Percentiles rank a stretch among this genome's conserved stretches.
Evolutionary conservation across 30 jellyfish, hydroid and myxozoan species (phyloP).

Genomic region (Morbakka virulenta): DNA sequence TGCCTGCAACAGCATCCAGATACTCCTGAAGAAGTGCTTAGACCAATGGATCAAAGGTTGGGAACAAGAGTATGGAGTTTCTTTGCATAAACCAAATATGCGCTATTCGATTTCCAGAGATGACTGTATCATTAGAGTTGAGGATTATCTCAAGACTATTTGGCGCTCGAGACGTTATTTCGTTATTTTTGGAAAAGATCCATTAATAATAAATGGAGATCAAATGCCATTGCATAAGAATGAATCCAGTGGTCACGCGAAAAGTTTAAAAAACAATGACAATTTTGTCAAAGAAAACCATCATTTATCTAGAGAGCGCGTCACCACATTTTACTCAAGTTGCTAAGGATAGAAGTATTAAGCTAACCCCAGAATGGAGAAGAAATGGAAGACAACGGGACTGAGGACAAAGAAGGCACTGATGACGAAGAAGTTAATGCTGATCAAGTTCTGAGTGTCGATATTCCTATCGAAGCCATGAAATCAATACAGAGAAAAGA

Average conservation of each 20-base stretch:
- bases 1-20: too few relatives aligned
- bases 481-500: too few relatives aligned
- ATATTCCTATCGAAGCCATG: too few relatives aligned
- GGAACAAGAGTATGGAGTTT: too few relatives aligned
- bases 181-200: background rate
- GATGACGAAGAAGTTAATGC: too few relatives aligned
- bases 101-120: background rate
- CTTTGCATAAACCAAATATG: too few relatives aligned
- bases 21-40: too few relatives aligned
- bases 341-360: background rate
- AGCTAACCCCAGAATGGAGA: background rate
- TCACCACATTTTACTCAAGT: background rate
- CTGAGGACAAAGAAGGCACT: too few relatives aligned
- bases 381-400: too few relatives aligned
- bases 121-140: background rate
- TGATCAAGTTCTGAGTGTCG: too few relatives aligned
- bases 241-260: background rate
- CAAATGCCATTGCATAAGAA: background rate
- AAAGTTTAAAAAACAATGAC: background rate
- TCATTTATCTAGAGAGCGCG: background rate
- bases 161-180: background rate
- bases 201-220: background rate
- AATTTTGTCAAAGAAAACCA: background rate
- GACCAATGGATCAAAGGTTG: too few relatives aligned
- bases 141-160: background rate